Evolutionary conservation across 2,797 vertebrate genomes (phyloP).

Genomic region (Neoniphon sammara): DNA sequence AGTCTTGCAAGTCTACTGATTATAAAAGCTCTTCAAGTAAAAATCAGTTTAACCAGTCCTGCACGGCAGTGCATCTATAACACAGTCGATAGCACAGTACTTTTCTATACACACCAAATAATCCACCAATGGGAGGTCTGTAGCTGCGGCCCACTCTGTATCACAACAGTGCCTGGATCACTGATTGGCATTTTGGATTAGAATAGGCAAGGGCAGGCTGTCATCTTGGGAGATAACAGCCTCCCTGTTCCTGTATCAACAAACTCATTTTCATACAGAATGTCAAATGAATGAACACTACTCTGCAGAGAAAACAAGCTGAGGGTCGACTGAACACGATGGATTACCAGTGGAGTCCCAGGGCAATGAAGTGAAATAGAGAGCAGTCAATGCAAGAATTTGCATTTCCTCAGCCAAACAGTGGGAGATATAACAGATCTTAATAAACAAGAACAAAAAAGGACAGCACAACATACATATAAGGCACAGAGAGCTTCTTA

Average conservation of each 20-base stretch:
- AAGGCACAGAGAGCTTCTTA: not conserved
- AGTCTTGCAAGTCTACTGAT: too few relatives aligned
- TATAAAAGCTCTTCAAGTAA: too few relatives aligned
- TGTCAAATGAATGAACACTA: slow-evolving; percentile 54
- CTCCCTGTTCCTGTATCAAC: slow-evolving; percentile 35
- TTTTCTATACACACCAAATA: not conserved
- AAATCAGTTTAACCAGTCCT: too few relatives aligned
- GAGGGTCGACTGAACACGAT: slow-evolving; percentile 1
- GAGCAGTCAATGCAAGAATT: not conserved
- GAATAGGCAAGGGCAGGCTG: slow-evolving; percentile 37
- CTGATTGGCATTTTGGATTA: slow-evolving; percentile 69
- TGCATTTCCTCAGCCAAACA: not conserved
- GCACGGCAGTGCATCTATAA: not conserved
- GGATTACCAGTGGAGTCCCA: not conserved
- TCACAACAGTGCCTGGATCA: slow-evolving; percentile 41
- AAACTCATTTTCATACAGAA: slow-evolving; percentile 64
- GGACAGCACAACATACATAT: not conserved
- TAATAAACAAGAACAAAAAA: not conserved
- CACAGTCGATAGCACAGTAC: not conserved
- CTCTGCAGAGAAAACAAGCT: slow-evolving; percentile 39
- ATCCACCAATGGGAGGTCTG: slow-evolving; percentile 7
- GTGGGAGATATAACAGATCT: not conserved
- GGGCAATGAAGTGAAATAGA: not conserved
- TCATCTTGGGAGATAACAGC: slow-evolving; percentile 58
- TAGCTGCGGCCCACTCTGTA: slow-evolving; percentile 41